These are phyloP conservation scores for Antitype chi DNA, from an alignment of 2,888 invertebrate species.

Conservation along the genomic window DNA sequence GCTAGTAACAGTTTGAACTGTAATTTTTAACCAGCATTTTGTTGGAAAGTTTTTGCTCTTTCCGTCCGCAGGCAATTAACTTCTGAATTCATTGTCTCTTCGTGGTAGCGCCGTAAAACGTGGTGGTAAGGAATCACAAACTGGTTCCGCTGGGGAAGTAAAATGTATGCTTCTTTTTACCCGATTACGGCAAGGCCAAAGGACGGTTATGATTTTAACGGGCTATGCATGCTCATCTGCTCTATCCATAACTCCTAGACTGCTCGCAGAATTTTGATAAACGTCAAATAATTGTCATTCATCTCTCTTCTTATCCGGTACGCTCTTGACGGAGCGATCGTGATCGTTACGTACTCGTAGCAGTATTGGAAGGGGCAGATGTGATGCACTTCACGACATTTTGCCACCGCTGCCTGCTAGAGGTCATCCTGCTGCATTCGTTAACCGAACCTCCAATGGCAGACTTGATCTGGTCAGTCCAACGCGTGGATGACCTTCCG, in stretches of 20 bases:
- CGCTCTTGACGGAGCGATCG: too few relatives aligned
- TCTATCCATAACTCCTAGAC: not conserved
- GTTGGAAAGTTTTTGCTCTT: slow-evolving; percentile 17
- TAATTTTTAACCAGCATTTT: slow-evolving; percentile 43
- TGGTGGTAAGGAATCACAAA: too few relatives aligned
- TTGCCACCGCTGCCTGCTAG: too few relatives aligned
- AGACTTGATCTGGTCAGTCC: too few relatives aligned
- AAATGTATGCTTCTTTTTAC: not conserved
- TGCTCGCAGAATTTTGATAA: not conserved
- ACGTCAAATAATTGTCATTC: too few relatives aligned
- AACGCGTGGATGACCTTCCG: too few relatives aligned
- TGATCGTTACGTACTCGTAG: too few relatives aligned
- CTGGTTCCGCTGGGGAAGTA: not conserved
- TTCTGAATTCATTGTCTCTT: slow-evolving; percentile 9
- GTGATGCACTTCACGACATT: too few relatives aligned
- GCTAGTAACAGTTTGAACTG: slow-evolving; percentile 36
- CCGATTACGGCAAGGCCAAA: not conserved
- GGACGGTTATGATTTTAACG: not conserved
- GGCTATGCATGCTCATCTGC: not conserved
- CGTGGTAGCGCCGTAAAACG: not conserved
- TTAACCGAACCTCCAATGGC: too few relatives aligned
- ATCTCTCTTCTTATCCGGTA: too few relatives aligned
- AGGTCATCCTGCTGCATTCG: too few relatives aligned
- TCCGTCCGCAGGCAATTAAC: slow-evolving; percentile 16
- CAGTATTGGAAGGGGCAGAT: too few relatives aligned